Percentiles rank a stretch among this genome's conserved stretches.
Conservation (phyloP, 2,113 vertebrate species). For the Arvicanthis niloticus region DNA sequence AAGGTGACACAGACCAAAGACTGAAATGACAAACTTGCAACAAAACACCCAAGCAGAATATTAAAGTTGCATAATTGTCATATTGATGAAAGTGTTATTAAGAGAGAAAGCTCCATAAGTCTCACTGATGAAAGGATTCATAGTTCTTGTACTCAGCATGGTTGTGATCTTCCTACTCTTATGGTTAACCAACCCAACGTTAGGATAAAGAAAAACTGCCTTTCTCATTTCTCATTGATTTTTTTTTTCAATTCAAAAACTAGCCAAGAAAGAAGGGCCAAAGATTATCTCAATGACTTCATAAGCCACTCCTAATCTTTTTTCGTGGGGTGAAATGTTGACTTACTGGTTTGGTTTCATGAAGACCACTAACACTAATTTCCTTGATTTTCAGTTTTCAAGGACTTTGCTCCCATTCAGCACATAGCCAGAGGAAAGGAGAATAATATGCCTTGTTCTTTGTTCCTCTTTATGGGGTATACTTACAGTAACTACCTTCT, state of each 20-base stretch:
- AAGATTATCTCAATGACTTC: background rate
- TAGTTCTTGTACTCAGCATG: background rate
- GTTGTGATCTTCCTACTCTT: constrained; percentile 17
- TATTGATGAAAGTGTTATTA: background rate
- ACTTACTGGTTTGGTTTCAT: constrained; percentile 18
- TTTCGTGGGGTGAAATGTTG: background rate
- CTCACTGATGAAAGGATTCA: background rate
- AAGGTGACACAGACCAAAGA: background rate
- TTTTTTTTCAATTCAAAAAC: constrained; percentile 42
- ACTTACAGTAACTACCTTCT: background rate
- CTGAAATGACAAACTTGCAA: background rate
- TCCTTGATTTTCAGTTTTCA: constrained; percentile 1
- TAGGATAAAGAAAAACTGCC: background rate
- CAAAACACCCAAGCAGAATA: background rate
- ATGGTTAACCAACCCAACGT: background rate
- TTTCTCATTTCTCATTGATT: background rate
- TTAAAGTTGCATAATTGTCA: constrained; percentile 8
- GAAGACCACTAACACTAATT: background rate
- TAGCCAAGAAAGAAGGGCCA: constrained; percentile 15
- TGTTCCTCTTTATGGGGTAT: background rate
- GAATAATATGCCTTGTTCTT: background rate
- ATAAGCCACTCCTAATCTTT: background rate
- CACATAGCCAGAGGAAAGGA: background rate
- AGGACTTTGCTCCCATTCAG: background rate
- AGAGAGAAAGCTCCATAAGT: background rate